Evolutionary conservation across 2,797 vertebrate genomes (phyloP), one percentile per base, ranked within the genome.

Genomic region (Cygnus olor): DNA sequence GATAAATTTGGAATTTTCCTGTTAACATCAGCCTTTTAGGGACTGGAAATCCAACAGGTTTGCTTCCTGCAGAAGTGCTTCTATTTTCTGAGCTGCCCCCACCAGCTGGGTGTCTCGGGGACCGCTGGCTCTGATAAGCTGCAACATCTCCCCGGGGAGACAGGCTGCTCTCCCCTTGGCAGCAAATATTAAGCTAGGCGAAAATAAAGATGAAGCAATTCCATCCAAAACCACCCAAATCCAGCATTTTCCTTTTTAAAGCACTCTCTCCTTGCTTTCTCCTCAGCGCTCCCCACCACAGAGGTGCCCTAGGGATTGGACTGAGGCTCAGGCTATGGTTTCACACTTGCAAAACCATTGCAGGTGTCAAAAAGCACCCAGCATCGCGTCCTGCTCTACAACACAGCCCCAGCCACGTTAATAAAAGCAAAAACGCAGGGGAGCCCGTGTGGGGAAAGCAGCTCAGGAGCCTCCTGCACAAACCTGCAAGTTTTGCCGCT

Each of bases 341-440:
- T 15, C 68, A 76, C 71, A 85, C 82, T 72, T n/a, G n/a, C 82
- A 85, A 85, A 96, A 71, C 22, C 54, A 22, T 78, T 1, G 2
- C 44, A 63, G 90, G 28, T 30, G 54, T 32, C 30, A 18, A 32
- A 56, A 32, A 56, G 28, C 10, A 32, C 54, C 54, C 30, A 32
- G 11, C 54, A 19, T 32, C 54, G 6, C 2, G 10, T 32, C 54
- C 30, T 30, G 28, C 54, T 10, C 15, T 19, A 27, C 51, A 28
- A 15, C 27, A 53, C 89, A 63, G 96, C 93, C 94, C 96, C 49
- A 89, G 97, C 97, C 97, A 96, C 74, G 1, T 97, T 97, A 97
- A 97, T 98, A 97, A 98, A 97, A 96, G 88, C 90, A 88, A 97
- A 97, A 97, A 97, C 84, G 95, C 85, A 79, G 97, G 96, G 94